A percentile compares a stretch with the other conserved stretches of the same genome.
Conservation (phyloP, 2,113 vertebrate genomes). For the rabbit (Oryctolagus cuniculus) region mOryCun1.1 NC_091432.1:43079501-43080000, state of each 20-base stretch:
- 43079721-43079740: not conserved
- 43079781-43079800: constrained; percentile 72
- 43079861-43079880: constrained; percentile 79
- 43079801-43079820: constrained; percentile 78
- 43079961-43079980: not conserved
- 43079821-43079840: constrained; percentile 52
- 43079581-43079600: not conserved
- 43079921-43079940: not conserved
- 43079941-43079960: not conserved
- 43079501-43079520: not conserved
- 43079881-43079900: not conserved
- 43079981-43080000: not conserved
- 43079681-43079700: not conserved
- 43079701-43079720: not conserved
- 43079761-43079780: rapidly evolving
- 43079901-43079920: not conserved
- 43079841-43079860: not conserved
- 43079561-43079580: constrained; percentile 62
- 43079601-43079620: constrained; percentile 24
- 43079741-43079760: not conserved
- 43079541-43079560: constrained; percentile 45
- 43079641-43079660: too few relatives aligned
- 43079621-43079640: not conserved
- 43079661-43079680: not conserved
- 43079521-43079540: not conserved